Conservation (phyloP, 2,888 invertebrate genomes). For the Oxycera nigricornis region DNA sequence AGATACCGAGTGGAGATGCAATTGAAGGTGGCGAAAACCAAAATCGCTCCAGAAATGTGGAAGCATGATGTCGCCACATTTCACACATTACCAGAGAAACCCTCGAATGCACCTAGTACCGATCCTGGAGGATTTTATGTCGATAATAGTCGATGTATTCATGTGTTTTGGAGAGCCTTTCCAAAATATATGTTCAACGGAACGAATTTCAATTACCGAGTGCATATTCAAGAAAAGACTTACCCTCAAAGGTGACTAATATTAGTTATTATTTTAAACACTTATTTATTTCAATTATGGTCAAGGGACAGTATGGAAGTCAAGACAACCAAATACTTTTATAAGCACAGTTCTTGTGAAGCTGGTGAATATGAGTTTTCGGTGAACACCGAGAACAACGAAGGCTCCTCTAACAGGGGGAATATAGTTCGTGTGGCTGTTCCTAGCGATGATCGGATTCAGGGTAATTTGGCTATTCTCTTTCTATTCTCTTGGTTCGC, state of each 20-base stretch:
- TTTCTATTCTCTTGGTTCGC: neutral
- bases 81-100: neutral
- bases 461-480: neutral
- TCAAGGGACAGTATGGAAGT: neutral
- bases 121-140: slow-evolving; percentile 6
- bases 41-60: neutral
- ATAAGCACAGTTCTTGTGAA: neutral
- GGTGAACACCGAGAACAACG: neutral
- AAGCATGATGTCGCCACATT: neutral
- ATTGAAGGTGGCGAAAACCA: neutral
- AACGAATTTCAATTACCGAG: neutral
- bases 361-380: neutral
- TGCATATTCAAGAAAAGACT: neutral
- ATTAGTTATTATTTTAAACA: neutral
- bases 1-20: neutral
- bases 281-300: neutral
- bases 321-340: neutral
- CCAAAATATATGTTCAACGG: neutral
- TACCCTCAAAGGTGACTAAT: neutral
- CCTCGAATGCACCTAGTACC: neutral
- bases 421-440: neutral
- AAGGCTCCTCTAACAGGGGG: neutral
- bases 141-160: slow-evolving; percentile 11
- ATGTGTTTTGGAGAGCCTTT: slow-evolving; percentile 15
- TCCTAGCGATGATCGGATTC: neutral